Conservation (phyloP, 2,888 invertebrate genomes). For the Cyaniris semiargus region DNA sequence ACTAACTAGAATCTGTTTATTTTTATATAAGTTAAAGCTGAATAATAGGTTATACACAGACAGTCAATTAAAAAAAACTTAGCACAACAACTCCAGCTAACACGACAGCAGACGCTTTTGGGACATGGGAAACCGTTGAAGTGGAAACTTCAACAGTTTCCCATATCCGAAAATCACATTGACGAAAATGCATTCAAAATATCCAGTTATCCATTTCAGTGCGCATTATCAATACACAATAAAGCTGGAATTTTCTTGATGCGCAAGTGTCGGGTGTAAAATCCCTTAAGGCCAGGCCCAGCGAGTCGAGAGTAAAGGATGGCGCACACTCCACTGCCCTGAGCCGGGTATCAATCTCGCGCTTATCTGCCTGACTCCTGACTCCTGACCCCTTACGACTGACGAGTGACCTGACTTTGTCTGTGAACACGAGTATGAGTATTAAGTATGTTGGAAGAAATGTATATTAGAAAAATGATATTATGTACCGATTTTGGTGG, state of each 20-base stretch:
- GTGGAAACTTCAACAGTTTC: background rate
- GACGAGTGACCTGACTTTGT: background rate
- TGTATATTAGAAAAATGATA: too few relatives aligned
- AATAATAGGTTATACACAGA: too few relatives aligned
- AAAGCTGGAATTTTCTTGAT: conserved; percentile 30
- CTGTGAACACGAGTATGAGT: too few relatives aligned
- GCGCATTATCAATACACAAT: conserved; percentile 11
- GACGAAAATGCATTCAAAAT: conserved; percentile 3
- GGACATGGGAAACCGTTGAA: too few relatives aligned
- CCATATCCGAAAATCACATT: background rate
- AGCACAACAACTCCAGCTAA: background rate
- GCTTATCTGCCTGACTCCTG: conserved; percentile 75
- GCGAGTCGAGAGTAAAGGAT: conserved; percentile 72
- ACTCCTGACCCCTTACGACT: conserved; percentile 72
- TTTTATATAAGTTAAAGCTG: too few relatives aligned
- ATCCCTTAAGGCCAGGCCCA: conserved; percentile 55
- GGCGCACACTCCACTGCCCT: conserved; percentile 66
- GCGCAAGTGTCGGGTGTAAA: conserved; percentile 42
- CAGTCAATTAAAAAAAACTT: background rate
- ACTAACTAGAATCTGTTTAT: too few relatives aligned
- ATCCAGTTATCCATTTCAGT: background rate
- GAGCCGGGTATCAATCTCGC: conserved; percentile 77
- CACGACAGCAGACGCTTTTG: too few relatives aligned
- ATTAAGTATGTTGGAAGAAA: too few relatives aligned
- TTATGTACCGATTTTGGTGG: too few relatives aligned